Conservation (phyloP, 2,888 invertebrate genomes). For the Zelleria hepariella region DNA sequence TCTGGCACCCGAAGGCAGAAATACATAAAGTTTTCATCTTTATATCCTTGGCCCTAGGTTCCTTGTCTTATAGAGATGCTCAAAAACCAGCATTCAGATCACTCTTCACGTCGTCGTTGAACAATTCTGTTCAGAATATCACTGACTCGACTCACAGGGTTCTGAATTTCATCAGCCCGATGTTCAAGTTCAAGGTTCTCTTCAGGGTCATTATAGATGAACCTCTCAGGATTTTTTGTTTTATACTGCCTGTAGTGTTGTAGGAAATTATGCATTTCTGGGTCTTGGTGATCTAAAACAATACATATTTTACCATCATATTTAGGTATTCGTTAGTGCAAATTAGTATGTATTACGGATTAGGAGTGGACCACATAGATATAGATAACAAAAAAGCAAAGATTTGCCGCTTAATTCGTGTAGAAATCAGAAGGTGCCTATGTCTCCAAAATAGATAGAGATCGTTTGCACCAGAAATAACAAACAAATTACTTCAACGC, state of each 20-base stretch:
- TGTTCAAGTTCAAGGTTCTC: slow-evolving; percentile 3
- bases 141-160: slow-evolving; percentile 17
- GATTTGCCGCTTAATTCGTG: too few relatives aligned
- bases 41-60: too few relatives aligned
- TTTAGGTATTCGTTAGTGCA: background rate
- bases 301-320: background rate
- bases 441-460: too few relatives aligned
- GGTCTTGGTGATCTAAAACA: slow-evolving; percentile 6
- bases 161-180: slow-evolving; percentile 1
- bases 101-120: slow-evolving; percentile 8
- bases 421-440: too few relatives aligned
- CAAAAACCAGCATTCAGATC: background rate
- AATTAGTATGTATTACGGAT: too few relatives aligned
- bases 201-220: slow-evolving; percentile 6
- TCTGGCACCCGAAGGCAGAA: too few relatives aligned
- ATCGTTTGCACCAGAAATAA: too few relatives aligned
- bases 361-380: too few relatives aligned
- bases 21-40: too few relatives aligned
- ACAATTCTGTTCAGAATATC: slow-evolving; percentile 17
- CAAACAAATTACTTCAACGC: too few relatives aligned
- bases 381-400: too few relatives aligned
- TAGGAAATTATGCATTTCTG: slow-evolving; percentile 13
- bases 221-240: slow-evolving; percentile 15
- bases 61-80: too few relatives aligned
- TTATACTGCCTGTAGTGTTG: slow-evolving; percentile 16